Base-by-base conservation (phyloP, 2,888 invertebrate species). In the Pedicia rivosa region DNA sequence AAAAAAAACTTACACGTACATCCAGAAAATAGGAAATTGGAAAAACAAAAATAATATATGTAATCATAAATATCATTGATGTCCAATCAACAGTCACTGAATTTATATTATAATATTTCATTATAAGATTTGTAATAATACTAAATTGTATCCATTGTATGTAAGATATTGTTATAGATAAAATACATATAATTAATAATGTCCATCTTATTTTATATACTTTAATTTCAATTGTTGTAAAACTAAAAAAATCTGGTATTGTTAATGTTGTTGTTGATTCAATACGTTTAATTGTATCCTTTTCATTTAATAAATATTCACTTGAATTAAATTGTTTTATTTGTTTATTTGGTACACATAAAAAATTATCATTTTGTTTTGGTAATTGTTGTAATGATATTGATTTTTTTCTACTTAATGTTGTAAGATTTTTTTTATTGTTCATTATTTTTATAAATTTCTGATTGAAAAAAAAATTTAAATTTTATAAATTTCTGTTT, bases 81-180 rank as follows among this genome's bases (percentile, higher is more conserved):
- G 75, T 68, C 70, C 73, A 70, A 49, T 78, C 70, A 19, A 78
- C 67, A 27, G 65, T 57, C 44, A 56, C 45, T 9, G 55, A 45
- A 8, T 55, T 50, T 2, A 66, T 61, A 1, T 49, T 49, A 45
- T 65, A 65, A 45, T 62, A 64, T 48, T 60, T 64, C n/a, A 48
- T 48, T n/a, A 73, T 50, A 8, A 70, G 60, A 45, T 71, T 68
- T 17, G 65, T 61, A 44, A 78, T 69, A 43, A 75, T 75, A 40
- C 70, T 65, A 44, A 74, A 69, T 48, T 76, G 68, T 40, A 74
- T 69, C 74, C 76, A 78, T 46, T 78, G 76, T 45, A 68, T 70
- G 10, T 71, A 70, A 47, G 71, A 74, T 26, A 66, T 61, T 43
- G 67, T 62, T 15, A 72, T 68, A 45, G 69, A 72, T 5, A 66